These are phyloP conservation scores for Anthopleura sola DNA, from an alignment of 64 coral and sea anemone species.

Conservation along the genomic window DNA sequence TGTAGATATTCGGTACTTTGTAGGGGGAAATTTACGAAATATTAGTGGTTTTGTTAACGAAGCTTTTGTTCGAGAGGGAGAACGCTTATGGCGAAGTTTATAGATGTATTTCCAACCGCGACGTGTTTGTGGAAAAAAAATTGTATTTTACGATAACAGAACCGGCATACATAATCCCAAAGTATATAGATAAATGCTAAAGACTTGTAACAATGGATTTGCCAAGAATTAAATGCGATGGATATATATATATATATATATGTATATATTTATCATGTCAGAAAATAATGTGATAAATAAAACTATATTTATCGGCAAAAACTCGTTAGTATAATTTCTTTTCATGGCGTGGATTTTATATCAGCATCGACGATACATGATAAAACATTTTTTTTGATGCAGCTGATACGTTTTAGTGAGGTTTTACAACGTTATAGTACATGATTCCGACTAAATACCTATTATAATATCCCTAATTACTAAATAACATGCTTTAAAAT, in stretches of 20 bases:
- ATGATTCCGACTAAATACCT: neutral
- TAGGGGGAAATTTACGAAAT: too few relatives aligned
- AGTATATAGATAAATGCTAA: neutral
- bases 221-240: neutral
- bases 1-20: neutral
- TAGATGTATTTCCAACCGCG: neutral
- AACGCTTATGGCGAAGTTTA: neutral
- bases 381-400: neutral
- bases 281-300: slow-evolving; percentile 1
- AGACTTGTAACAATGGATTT: neutral
- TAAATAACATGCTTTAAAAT: neutral
- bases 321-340: neutral
- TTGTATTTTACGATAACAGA: neutral
- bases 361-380: neutral
- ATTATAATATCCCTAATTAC: neutral
- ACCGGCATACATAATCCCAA: neutral
- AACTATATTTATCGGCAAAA: neutral
- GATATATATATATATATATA: too few relatives aligned
- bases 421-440: neutral
- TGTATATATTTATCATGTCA: neutral
- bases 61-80: too few relatives aligned
- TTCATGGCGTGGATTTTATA: neutral
- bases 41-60: too few relatives aligned
- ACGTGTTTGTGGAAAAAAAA: too few relatives aligned
- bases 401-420: neutral